phyloP scores from a whole-genome alignment of 2,888 invertebrate genomes.

The Pteria penguin region DNA sequence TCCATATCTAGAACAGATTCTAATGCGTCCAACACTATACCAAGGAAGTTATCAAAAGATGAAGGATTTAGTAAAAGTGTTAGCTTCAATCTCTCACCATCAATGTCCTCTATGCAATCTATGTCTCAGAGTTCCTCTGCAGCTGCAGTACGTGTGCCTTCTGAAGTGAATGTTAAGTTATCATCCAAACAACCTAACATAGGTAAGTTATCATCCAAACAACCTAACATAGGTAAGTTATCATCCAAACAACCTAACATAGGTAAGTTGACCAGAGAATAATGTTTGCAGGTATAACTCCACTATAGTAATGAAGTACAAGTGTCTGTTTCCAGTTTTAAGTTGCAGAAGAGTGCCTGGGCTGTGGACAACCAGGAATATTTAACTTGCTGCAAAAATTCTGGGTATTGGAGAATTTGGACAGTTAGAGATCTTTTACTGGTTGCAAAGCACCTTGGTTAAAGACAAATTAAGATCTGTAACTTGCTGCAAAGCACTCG shows the following conservation, averaged over 20 bases:
- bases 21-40: background rate
- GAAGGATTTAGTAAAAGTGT: conserved; percentile 27
- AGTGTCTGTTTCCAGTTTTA: too few relatives aligned
- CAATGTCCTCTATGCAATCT: conserved; percentile 31
- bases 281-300: too few relatives aligned
- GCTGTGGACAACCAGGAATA: too few relatives aligned
- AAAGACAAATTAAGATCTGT: too few relatives aligned
- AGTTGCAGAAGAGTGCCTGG: too few relatives aligned
- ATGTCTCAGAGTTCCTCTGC: conserved; percentile 14
- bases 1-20: conserved; percentile 16
- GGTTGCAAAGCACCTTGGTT: too few relatives aligned
- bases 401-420: too few relatives aligned
- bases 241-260: conserved; percentile 30
- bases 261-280: conserved; percentile 39
- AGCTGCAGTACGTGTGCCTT: conserved; percentile 21
- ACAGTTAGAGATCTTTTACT: too few relatives aligned
- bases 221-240: conserved; percentile 40
- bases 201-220: conserved; percentile 29
- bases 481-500: too few relatives aligned
- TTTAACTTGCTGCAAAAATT: too few relatives aligned
- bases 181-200: conserved; percentile 30
- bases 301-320: too few relatives aligned
- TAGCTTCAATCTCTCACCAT: conserved; percentile 35
- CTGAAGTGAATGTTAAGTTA: conserved; percentile 7
- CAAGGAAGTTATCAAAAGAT: conserved; percentile 8